Percentiles rank a stretch among this genome's conserved stretches.
Conservation (phyloP, 2,888 invertebrate species). For the Agrilus mali region DNA sequence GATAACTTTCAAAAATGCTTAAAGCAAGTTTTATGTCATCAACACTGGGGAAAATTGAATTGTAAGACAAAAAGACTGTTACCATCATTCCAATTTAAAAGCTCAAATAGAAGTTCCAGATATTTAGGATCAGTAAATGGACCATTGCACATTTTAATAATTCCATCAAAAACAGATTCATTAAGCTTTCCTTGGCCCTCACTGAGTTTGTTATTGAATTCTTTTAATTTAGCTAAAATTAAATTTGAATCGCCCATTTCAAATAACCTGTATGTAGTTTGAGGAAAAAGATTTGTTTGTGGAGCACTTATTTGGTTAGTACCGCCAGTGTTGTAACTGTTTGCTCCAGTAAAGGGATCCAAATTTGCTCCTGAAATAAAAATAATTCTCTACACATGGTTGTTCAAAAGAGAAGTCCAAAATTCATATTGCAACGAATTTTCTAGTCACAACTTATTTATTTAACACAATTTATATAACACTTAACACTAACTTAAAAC, state of each 20-base stretch:
- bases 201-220: constrained; percentile 55
- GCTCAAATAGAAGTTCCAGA: constrained; percentile 43
- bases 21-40: too few relatives aligned
- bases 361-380: constrained; percentile 18
- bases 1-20: too few relatives aligned
- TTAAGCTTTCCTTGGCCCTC: constrained; percentile 39
- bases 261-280: constrained; percentile 48
- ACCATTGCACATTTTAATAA: constrained; percentile 50
- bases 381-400: too few relatives aligned
- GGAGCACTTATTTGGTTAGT: not conserved
- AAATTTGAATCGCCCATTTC: constrained; percentile 65
- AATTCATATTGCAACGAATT: too few relatives aligned
- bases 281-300: constrained; percentile 28
- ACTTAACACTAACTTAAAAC: too few relatives aligned
- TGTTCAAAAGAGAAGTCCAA: too few relatives aligned
- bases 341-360: constrained; percentile 47
- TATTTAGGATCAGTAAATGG: constrained; percentile 35
- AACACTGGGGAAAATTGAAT: not conserved
- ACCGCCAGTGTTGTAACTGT: too few relatives aligned
- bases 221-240: constrained; percentile 59
- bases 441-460: too few relatives aligned
- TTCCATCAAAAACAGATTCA: constrained; percentile 43
- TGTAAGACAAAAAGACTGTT: constrained; percentile 10
- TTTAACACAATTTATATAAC: too few relatives aligned
- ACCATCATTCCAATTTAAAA: constrained; percentile 66